Evolutionary conservation across 2,888 invertebrate genomes (phyloP).

Genomic region (Amphiduros pacificus): DNA sequence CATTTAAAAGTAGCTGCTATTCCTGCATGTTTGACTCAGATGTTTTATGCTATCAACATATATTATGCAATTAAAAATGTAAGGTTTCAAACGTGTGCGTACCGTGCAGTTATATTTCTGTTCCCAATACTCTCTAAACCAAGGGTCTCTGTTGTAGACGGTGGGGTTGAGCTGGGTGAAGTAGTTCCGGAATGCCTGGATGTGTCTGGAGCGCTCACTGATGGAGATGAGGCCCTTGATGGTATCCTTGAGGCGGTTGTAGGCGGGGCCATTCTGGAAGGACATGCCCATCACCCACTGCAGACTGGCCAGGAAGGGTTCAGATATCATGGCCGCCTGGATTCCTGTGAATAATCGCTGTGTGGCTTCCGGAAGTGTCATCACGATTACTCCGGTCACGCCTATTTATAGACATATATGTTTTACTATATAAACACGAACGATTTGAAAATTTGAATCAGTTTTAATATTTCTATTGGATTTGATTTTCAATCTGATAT

Average conservation of each 20-base stretch:
- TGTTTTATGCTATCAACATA: no score
- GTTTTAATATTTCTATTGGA: no score
- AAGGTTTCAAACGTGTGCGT: no score
- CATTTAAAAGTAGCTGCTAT: no score
- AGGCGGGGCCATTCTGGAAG: conserved; percentile 3
- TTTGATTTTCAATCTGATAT: no score
- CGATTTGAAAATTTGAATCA: no score
- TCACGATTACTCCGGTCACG: conserved; percentile 7
- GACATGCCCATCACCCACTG: conserved; percentile 15
- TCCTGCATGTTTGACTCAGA: no score
- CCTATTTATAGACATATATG: background rate
- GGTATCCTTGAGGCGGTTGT: conserved; percentile 9
- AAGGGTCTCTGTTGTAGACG: conserved; percentile 7
- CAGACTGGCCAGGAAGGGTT: background rate
- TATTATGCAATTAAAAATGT: no score
- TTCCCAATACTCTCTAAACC: conserved; percentile 12
- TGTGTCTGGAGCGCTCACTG: conserved; percentile 1
- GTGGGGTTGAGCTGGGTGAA: conserved; percentile 7
- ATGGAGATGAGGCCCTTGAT: conserved; percentile 15
- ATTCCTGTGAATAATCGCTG: conserved; percentile 5
- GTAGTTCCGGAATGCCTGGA: conserved; percentile 9
- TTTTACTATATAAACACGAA: background rate
- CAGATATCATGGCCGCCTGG: conserved; percentile 2
- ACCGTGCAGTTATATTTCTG: conserved; percentile 14
- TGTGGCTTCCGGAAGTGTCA: conserved; percentile 6